Percentiles rank a stretch among this genome's conserved stretches.
These are phyloP conservation scores for Lepisosteus osseus DNA, from an alignment of 2,113 vertebrate species.

Conservation along the genomic window DNA sequence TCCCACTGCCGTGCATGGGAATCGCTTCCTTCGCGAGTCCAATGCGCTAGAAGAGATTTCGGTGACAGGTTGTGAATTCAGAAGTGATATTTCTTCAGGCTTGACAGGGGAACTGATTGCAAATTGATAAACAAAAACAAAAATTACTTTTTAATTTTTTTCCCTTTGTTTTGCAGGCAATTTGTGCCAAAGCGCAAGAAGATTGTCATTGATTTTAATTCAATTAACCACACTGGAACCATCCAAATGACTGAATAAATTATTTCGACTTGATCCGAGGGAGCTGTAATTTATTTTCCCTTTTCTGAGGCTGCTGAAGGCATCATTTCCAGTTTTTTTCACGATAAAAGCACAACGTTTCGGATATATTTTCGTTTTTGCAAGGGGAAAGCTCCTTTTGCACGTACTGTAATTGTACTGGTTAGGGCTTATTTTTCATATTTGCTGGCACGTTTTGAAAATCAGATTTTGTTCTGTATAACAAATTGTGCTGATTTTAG, in stretches of 20 bases:
- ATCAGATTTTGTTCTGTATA: too few species aligned
- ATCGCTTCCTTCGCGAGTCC: constrained; percentile 63
- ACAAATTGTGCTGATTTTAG: too few species aligned
- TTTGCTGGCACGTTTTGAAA: too few species aligned
- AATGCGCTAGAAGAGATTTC: constrained; percentile 25
- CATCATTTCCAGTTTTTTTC: neutral
- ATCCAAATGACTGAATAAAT: constrained; percentile 59
- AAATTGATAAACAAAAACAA: too few species aligned
- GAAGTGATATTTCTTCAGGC: neutral
- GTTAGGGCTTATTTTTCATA: too few species aligned
- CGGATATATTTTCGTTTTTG: too few species aligned
- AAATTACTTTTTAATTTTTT: constrained; percentile 1
- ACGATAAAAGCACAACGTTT: too few species aligned
- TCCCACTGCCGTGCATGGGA: constrained; percentile 50
- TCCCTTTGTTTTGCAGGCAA: constrained; percentile 61
- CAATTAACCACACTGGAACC: constrained; percentile 63
- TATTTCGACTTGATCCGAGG: constrained; percentile 29
- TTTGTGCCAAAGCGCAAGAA: constrained; percentile 74
- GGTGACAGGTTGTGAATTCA: constrained; percentile 31
- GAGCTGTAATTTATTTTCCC: constrained; percentile 16
- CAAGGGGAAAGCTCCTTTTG: too few species aligned
- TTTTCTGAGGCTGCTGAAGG: constrained; percentile 4
- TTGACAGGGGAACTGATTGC: constrained; percentile 6
- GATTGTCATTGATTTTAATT: constrained; percentile 82
- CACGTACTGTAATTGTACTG: too few species aligned